Base-by-base conservation (phyloP, 2,113 vertebrate genomes). In the Podarcis raffonei region DNA sequence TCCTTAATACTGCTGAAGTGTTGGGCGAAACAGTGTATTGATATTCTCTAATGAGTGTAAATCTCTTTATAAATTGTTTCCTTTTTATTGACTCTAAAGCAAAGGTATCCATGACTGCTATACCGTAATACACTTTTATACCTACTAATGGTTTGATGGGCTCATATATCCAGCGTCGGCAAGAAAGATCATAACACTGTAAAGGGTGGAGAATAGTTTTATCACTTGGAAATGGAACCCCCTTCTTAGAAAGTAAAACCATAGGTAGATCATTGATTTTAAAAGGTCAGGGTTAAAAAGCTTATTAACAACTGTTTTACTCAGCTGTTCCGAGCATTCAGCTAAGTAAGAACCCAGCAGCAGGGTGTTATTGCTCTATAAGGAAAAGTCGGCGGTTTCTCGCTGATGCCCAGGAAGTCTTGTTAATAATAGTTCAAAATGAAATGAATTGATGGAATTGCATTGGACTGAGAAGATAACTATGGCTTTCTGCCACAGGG, bases 21-120 rank as follows among this genome's bases (percentile, higher is more conserved):
- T 94, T 91, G 93, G 91, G 92, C 94, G 92, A 96, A 95, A 94
- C 92, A 94, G 92, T 95, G 89, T 95, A 94, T 94, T 90, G 92
- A 96, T 95, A 96, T 94, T 93, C 94, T 16, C 32, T 94, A 94
- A 95, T 95, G 90, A 90, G 92, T 92, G 94, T 93, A 93, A 96
- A 91, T 87, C 89, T 90, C 94, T 94, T 90, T 95, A 96, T 96
- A 95, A 96, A 96, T 94, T 95, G 92, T 96, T 95, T 97, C 94
- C 92, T 93, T 96, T 97, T 96, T 96, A 97, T 96, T 96, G 95
- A 97, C 96, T 96, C 89, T 91, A 96, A 96, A 96, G 94, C 95
- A 96, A 97, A 96, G 94, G 94, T 94, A 94, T 88, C 93, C 4
- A 0, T 94, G 94, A 96, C 95, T 95, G 93, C 92, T 92, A 69